phyloP scores from a whole-genome alignment of 2,888 invertebrate species.

The Hedychridium roseum region DNA sequence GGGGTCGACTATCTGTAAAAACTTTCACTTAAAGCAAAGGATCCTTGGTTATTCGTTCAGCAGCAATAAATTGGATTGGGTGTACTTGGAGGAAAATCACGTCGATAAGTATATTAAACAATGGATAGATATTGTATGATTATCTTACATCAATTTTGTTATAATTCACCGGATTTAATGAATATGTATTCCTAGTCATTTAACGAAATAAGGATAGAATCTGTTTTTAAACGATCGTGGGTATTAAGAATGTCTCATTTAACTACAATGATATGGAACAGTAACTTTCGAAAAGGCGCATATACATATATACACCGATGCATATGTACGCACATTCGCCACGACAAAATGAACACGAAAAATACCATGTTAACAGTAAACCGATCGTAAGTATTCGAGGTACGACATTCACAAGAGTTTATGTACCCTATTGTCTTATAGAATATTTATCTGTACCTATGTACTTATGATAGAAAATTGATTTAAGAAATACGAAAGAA shows the following conservation, averaged over 20 bases:
- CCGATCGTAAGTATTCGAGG: background rate
- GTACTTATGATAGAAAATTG: conserved; percentile 28
- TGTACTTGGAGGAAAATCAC: background rate
- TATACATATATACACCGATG: background rate
- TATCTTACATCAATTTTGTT: too few relatives aligned
- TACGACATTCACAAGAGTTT: background rate
- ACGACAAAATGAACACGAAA: background rate
- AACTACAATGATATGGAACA: conserved; percentile 2
- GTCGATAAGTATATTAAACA: too few relatives aligned
- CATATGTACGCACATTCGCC: background rate
- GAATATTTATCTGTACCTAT: conserved; percentile 28
- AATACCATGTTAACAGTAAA: background rate
- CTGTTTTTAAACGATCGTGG: conserved; percentile 22
- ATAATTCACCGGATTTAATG: too few relatives aligned
- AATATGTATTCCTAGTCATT: conserved; percentile 19
- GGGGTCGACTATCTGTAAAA: background rate
- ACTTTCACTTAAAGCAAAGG: background rate
- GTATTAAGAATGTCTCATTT: conserved; percentile 24
- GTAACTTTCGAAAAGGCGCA: background rate
- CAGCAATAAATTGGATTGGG: background rate
- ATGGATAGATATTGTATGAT: too few relatives aligned
- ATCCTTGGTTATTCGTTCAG: background rate
- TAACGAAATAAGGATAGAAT: conserved; percentile 9
- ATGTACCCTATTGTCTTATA: conserved; percentile 17
- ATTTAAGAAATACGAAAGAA: conserved; percentile 21